Evolutionary conservation across 1,140 invertebrate genomes (phyloP).

Genomic region (Drosophila willistoni): DNA sequence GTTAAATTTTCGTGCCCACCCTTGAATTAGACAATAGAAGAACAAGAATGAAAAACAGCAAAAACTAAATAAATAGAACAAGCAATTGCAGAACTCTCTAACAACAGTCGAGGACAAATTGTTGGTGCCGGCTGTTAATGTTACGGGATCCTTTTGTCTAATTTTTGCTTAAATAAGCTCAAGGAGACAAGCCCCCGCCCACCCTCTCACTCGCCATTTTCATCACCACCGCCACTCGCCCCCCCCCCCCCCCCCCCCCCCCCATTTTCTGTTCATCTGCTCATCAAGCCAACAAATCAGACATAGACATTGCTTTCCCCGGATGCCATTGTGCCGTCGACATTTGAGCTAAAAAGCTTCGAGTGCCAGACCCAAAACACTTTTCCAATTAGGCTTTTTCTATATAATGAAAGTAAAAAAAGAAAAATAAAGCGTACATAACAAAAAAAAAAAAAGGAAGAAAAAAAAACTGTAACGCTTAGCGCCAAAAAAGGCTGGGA

Average conservation of each 20-base stretch:
- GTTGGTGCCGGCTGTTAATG: slow-evolving; percentile 48
- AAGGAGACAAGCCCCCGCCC: slow-evolving; percentile 47
- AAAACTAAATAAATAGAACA: slow-evolving; percentile 51
- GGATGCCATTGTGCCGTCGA: slow-evolving; percentile 59
- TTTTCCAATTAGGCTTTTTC: slow-evolving; percentile 76
- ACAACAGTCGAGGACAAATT: slow-evolving; percentile 71
- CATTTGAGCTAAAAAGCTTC: slow-evolving; percentile 76
- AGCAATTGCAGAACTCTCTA: slow-evolving; percentile 42
- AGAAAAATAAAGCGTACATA: slow-evolving; percentile 24
- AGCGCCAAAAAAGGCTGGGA: slow-evolving; percentile 37
- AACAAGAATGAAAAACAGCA: slow-evolving; percentile 61
- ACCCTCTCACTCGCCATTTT: neutral
- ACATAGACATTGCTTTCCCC: slow-evolving; percentile 42
- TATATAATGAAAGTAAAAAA: slow-evolving; percentile 54
- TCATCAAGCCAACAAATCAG: slow-evolving; percentile 71
- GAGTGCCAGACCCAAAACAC: slow-evolving; percentile 75
- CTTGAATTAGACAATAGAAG: slow-evolving; percentile 74
- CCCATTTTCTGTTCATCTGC: neutral
- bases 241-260: neutral
- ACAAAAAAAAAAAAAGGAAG: slow-evolving; percentile 16
- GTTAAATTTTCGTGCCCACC: too few species aligned
- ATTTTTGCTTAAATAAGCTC: slow-evolving; percentile 59
- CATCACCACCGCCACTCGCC: neutral
- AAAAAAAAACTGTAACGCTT: slow-evolving; percentile 43
- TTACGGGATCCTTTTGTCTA: slow-evolving; percentile 50